phyloP scores from a whole-genome alignment of 2,797 vertebrate genomes.

The Remorina albescens region DNA sequence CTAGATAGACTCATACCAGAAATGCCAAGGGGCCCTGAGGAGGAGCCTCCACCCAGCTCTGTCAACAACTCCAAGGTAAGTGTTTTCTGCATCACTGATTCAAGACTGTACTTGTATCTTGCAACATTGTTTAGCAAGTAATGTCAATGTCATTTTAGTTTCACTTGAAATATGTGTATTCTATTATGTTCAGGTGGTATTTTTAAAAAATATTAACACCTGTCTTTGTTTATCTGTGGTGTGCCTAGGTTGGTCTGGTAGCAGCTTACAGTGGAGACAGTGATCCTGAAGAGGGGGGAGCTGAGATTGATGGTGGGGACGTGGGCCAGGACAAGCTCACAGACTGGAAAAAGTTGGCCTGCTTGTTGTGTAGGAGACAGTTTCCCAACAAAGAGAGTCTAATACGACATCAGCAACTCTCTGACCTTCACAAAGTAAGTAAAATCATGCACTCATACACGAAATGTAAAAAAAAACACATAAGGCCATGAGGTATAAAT shows the following conservation, averaged over 20 bases:
- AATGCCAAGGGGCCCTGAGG: slow-evolving; percentile 86
- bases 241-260: slow-evolving; percentile 90
- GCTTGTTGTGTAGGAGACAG: slow-evolving; percentile 95
- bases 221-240: not conserved
- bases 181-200: not conserved
- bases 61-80: slow-evolving; percentile 88
- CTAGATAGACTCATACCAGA: slow-evolving; percentile 93
- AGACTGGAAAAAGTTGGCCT: slow-evolving; percentile 97
- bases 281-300: slow-evolving; percentile 91
- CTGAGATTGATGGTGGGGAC: slow-evolving; percentile 86
- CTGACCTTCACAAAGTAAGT: slow-evolving; percentile 99
- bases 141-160: not conserved
- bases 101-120: not conserved
- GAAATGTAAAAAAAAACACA: not conserved
- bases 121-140: not conserved
- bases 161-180: not conserved
- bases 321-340: slow-evolving; percentile 91
- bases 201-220: not conserved
- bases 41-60: slow-evolving; percentile 80
- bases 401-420: slow-evolving; percentile 95
- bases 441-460: not conserved
- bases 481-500: not conserved
- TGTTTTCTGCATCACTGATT: not conserved
- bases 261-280: slow-evolving; percentile 98
- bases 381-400: slow-evolving; percentile 96